Evolutionary conservation across 2,888 invertebrate species (phyloP), one percentile per base, ranked within the genome.

Genomic region (Alloscopus bannaensis): DNA sequence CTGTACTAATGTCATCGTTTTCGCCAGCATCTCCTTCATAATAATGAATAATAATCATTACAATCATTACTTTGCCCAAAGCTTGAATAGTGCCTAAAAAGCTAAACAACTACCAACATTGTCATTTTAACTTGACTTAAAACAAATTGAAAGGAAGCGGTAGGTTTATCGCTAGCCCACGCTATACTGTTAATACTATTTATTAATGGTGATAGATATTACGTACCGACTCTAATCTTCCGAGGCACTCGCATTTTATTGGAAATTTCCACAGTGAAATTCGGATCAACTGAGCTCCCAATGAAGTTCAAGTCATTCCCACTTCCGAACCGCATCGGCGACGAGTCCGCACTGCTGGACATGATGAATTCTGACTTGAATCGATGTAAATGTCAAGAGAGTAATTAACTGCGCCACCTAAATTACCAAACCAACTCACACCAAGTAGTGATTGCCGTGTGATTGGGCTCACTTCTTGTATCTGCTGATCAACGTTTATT

Each of bases 171-270:
- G n/a, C n/a, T n/a, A n/a, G n/a, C n/a, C n/a, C n/a, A n/a, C n/a
- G n/a, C n/a, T n/a, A n/a, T n/a, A n/a, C n/a, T n/a, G n/a, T n/a
- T n/a, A n/a, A n/a, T n/a, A n/a, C n/a, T n/a, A n/a, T n/a, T n/a
- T n/a, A n/a, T n/a, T n/a, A n/a, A 42, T 42, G 42, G 18, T 3
- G 36, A 36, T 36, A 36, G 13, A 36, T 36, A n/a, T 11, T 18
- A 70, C 81, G 75, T 78, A 80, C 93, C 93, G 72, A 95, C 93
- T 89, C 94, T 91, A 81, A 94, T 93, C 86, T 92, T 91, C 87
- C 93, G 93, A 0, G 94, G 95, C 16, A 95, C 94, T 85, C 93
- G 92, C 95, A 95, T 95, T 88, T 92, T 92, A 86, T 93, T 92
- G 86, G 92, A 94, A 81, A 95, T 94, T 87, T 94, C 93, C 64